Conservation (phyloP, 2,888 invertebrate species). For the Polydrusus cervinus region DNA sequence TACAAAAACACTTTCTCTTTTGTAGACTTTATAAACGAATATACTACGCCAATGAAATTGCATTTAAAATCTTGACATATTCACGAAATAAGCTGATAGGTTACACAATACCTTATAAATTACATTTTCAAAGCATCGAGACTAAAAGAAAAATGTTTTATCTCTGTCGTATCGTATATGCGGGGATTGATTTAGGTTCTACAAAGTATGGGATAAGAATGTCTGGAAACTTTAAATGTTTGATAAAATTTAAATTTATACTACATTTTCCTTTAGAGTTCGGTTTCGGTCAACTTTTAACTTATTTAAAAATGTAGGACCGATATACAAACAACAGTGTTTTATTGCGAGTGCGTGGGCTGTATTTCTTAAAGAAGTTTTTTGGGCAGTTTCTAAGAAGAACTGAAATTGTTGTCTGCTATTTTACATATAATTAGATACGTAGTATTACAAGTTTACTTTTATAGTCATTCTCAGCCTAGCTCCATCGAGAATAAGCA, state of each 20-base stretch:
- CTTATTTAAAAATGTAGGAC: background rate
- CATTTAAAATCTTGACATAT: slow-evolving; percentile 17
- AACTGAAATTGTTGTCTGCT: too few species aligned
- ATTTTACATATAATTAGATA: too few species aligned
- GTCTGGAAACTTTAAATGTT: slow-evolving; percentile 37
- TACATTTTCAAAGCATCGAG: slow-evolving; percentile 26
- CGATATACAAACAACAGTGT: too few species aligned
- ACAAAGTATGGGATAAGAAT: slow-evolving; percentile 37
- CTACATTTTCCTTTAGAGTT: slow-evolving; percentile 1
- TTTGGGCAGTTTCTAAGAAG: too few species aligned
- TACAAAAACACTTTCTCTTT: too few species aligned
- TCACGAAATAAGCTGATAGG: slow-evolving; percentile 9
- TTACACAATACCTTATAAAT: slow-evolving; percentile 36
- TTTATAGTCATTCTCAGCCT: too few species aligned
- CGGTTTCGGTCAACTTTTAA: slow-evolving; percentile 10
- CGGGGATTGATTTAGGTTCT: slow-evolving; percentile 40
- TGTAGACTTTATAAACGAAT: background rate
- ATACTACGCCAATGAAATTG: slow-evolving; percentile 7
- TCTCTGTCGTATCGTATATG: slow-evolving; percentile 30
- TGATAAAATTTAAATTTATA: slow-evolving; percentile 44
- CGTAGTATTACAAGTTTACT: too few species aligned
- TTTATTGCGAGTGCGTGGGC: too few species aligned
- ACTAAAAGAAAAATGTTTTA: slow-evolving; percentile 43
- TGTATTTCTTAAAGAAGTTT: too few species aligned
- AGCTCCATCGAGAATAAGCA: too few species aligned